phyloP scores from a whole-genome alignment of 2,797 vertebrate genomes.

The Molossus alvarezi region DNA sequence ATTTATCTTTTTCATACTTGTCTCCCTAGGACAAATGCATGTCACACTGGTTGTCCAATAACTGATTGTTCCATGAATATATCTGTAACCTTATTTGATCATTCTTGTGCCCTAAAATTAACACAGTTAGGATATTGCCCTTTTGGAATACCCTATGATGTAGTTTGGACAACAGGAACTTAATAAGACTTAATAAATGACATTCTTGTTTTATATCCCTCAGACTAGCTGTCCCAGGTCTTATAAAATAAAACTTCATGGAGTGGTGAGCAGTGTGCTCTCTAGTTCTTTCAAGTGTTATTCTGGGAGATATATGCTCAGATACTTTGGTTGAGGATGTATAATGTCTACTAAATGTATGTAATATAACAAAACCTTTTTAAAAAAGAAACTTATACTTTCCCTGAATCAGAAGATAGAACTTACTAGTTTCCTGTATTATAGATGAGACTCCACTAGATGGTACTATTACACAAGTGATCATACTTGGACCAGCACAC shows the following conservation, averaged over 20 bases:
- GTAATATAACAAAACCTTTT: neutral
- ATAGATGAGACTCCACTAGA: conserved; percentile 84
- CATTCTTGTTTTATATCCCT: neutral
- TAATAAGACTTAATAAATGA: neutral
- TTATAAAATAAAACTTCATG: neutral
- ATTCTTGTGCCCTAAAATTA: neutral
- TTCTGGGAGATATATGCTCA: neutral
- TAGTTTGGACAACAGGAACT: neutral
- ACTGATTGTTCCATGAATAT: neutral
- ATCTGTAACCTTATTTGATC: neutral
- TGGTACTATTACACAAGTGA: conserved; percentile 87
- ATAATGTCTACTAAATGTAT: neutral
- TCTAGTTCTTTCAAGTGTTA: neutral
- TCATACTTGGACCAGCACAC: fast-evolving
- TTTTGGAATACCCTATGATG: neutral
- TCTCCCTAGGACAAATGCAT: neutral
- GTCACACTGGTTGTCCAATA: neutral
- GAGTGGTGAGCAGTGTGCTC: neutral
- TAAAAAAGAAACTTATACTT: neutral
- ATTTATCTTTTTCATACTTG: neutral
- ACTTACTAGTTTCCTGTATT: conserved; percentile 41
- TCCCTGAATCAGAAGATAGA: neutral
- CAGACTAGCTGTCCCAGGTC: neutral
- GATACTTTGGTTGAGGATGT: neutral
- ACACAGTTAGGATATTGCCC: neutral